Conservation (phyloP, 1,140 invertebrate species). For the Drosophila kohkoa region DNA sequence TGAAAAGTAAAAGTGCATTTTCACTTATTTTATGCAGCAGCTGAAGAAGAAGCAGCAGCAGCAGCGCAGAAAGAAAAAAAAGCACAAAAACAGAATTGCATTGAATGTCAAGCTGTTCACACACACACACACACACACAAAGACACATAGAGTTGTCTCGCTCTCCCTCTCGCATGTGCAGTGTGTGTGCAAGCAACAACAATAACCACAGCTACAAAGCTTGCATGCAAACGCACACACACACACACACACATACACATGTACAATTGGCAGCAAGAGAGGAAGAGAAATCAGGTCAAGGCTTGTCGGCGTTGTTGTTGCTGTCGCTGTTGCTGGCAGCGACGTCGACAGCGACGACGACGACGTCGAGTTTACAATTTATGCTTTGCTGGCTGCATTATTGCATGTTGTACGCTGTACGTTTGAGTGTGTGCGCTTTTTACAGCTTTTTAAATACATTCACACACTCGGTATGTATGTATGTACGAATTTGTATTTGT, state of each 20-base stretch:
- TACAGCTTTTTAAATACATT: slow-evolving; percentile 77
- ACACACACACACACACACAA: slow-evolving; percentile 52
- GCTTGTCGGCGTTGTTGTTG: slow-evolving; percentile 79
- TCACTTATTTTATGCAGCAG: slow-evolving; percentile 80
- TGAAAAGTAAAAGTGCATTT: slow-evolving; percentile 85
- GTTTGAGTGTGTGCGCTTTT: slow-evolving; percentile 65
- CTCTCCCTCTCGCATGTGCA: slow-evolving; percentile 51
- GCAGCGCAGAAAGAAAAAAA: slow-evolving; percentile 38
- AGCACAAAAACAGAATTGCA: slow-evolving; percentile 68
- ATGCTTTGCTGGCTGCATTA: slow-evolving; percentile 85
- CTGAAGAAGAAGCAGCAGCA: slow-evolving; percentile 35
- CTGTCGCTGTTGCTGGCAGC: slow-evolving; percentile 43
- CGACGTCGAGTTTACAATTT: slow-evolving; percentile 82
- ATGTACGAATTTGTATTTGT: too few relatives aligned
- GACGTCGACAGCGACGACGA: slow-evolving; percentile 59
- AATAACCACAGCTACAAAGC: slow-evolving; percentile 59
- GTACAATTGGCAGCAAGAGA: slow-evolving; percentile 79
- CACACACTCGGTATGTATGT: neutral
- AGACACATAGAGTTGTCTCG: slow-evolving; percentile 50
- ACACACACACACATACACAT: slow-evolving; percentile 35
- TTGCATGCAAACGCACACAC: slow-evolving; percentile 67
- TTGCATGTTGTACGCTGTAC: slow-evolving; percentile 73
- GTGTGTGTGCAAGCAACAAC: slow-evolving; percentile 46
- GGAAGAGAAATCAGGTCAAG: slow-evolving; percentile 85
- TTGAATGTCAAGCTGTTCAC: slow-evolving; percentile 80